phyloP scores from a whole-genome alignment of 2,113 vertebrate genomes.

The Chloroceryle aenea region DNA sequence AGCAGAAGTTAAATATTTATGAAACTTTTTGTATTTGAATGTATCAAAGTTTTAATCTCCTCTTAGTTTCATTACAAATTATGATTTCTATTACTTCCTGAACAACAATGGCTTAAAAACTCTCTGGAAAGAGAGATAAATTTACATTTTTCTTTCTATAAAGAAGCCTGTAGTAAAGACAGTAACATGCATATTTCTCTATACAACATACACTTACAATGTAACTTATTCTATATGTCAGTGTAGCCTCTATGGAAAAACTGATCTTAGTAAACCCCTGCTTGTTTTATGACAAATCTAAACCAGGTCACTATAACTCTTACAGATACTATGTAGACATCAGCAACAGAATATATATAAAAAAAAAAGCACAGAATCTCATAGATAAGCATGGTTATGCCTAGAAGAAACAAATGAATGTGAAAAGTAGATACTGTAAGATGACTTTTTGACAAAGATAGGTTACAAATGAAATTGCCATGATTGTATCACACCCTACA shows the following conservation, averaged over 20 bases:
- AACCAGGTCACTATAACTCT: background rate
- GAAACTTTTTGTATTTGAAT: background rate
- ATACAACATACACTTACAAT: background rate
- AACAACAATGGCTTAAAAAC: background rate
- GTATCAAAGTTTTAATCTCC: background rate
- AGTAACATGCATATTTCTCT: background rate
- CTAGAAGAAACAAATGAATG: background rate
- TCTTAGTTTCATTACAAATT: background rate
- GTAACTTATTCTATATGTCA: background rate
- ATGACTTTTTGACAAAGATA: conserved; percentile 14
- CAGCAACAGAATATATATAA: background rate
- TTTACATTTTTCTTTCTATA: background rate
- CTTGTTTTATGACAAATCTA: background rate
- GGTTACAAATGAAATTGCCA: background rate
- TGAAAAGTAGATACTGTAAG: background rate
- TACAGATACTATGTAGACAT: background rate
- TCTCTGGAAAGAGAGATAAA: background rate
- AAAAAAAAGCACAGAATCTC: background rate
- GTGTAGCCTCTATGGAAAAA: background rate
- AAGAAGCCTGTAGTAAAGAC: background rate
- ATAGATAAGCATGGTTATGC: background rate
- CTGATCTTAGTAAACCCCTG: background rate
- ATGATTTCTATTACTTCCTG: background rate
- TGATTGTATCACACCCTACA: background rate
- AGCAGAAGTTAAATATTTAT: background rate